Percentiles rank a stretch among this genome's conserved stretches.
Conservation (phyloP, 2,113 vertebrate genomes). For the Trogon surrucura region DNA sequence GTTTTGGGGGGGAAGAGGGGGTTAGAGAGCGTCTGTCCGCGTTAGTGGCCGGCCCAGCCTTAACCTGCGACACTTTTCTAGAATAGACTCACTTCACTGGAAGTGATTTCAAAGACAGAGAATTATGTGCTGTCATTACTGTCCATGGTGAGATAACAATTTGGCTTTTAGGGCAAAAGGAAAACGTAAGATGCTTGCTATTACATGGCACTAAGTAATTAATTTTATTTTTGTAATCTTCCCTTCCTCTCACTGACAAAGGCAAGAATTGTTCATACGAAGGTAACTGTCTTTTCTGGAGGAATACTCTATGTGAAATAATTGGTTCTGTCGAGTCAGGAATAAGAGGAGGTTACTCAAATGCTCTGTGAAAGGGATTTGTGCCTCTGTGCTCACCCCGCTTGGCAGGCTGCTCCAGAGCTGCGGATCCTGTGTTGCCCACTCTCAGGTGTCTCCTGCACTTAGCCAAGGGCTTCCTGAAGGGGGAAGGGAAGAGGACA, state of each 20-base stretch:
- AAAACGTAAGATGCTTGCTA: neutral
- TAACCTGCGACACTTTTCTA: too few species aligned
- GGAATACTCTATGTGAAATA: neutral
- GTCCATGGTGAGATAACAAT: neutral
- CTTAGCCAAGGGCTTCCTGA: neutral
- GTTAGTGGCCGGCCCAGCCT: too few species aligned
- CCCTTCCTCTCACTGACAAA: neutral
- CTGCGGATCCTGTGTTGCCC: neutral
- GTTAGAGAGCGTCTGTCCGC: too few species aligned
- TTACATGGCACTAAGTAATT: neutral
- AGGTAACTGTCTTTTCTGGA: neutral
- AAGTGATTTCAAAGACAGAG: neutral
- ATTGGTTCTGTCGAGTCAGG: neutral
- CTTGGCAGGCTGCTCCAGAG: neutral
- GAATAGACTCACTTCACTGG: neutral
- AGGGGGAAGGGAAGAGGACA: neutral
- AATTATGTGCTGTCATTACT: neutral
- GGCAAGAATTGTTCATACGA: neutral
- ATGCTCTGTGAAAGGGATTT: neutral
- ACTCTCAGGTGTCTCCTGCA: neutral
- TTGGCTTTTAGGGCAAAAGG: neutral
- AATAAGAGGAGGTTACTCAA: neutral
- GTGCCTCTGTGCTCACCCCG: neutral
- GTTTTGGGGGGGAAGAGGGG: too few species aligned
- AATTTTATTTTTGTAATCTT: neutral